A percentile compares a stretch with the other conserved stretches of the same genome.
These are phyloP conservation scores for Lontra canadensis DNA, from an alignment of 2,113 vertebrate genomes.

Conservation along the genomic window DNA sequence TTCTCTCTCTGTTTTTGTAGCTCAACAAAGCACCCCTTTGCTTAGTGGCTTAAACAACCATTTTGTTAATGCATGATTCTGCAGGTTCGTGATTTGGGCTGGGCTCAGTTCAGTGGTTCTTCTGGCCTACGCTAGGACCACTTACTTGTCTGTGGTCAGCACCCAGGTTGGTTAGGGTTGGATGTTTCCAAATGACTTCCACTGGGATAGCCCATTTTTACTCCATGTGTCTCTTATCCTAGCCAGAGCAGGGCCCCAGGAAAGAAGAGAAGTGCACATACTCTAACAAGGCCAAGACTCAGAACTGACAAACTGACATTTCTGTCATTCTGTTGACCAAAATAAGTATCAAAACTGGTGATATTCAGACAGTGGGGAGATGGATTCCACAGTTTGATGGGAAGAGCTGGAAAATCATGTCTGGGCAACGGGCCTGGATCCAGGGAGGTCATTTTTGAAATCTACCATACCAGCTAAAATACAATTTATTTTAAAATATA, in stretches of 20 bases:
- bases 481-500: slow-evolving; percentile 30
- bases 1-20: background rate
- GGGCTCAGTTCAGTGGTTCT: background rate
- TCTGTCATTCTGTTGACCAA: background rate
- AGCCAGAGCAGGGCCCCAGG: background rate
- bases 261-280: background rate
- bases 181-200: slow-evolving; percentile 28
- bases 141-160: background rate
- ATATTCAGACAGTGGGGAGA: background rate
- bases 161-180: background rate
- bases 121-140: background rate
- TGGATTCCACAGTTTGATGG: background rate
- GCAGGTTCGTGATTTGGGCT: background rate
- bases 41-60: slow-evolving; percentile 33
- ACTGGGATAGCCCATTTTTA: background rate
- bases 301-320: background rate
- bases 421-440: background rate
- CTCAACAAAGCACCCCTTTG: background rate
- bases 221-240: background rate
- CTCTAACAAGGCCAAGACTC: background rate
- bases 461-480: background rate
- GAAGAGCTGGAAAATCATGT: background rate
- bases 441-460: background rate
- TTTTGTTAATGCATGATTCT: background rate
- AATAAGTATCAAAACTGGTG: background rate